Evolutionary conservation across 2,113 vertebrate species (phyloP).

Genomic region (Tursiops truncatus): DNA sequence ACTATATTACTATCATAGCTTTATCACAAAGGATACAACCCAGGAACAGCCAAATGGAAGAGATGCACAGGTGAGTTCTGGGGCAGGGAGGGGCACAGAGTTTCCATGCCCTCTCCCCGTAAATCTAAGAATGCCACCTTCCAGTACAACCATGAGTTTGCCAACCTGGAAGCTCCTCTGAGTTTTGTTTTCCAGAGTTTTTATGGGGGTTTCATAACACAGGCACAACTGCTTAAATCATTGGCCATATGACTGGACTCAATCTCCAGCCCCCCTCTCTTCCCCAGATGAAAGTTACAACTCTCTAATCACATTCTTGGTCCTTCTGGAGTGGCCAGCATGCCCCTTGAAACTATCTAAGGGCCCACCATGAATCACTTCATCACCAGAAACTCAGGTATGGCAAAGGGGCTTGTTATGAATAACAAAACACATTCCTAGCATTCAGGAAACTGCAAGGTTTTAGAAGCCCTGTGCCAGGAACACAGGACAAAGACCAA

Average conservation of each 20-base stretch:
- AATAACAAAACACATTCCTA: constrained; percentile 1
- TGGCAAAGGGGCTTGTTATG: not conserved
- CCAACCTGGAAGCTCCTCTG: not conserved
- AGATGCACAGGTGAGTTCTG: not conserved
- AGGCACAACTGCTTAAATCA: not conserved
- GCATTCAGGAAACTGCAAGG: not conserved
- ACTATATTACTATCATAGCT: not conserved
- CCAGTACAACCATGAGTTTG: not conserved
- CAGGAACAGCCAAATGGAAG: not conserved
- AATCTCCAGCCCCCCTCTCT: not conserved
- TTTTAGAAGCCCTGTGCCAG: not conserved
- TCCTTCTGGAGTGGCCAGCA: not conserved
- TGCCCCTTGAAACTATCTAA: not conserved
- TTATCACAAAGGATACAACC: not conserved
- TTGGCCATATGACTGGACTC: not conserved
- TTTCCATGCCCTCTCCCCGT: not conserved
- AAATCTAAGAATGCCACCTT: not conserved
- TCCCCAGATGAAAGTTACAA: not conserved
- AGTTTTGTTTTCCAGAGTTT: not conserved
- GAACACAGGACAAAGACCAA: not conserved
- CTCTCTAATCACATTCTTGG: not conserved
- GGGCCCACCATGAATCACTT: not conserved
- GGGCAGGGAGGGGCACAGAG: not conserved
- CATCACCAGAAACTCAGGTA: not conserved
- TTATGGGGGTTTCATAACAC: not conserved